A percentile compares a stretch with the other conserved stretches of the same genome.
Evolutionary conservation across 2,797 vertebrate species (phyloP).

Genomic region (Alca torda): DNA sequence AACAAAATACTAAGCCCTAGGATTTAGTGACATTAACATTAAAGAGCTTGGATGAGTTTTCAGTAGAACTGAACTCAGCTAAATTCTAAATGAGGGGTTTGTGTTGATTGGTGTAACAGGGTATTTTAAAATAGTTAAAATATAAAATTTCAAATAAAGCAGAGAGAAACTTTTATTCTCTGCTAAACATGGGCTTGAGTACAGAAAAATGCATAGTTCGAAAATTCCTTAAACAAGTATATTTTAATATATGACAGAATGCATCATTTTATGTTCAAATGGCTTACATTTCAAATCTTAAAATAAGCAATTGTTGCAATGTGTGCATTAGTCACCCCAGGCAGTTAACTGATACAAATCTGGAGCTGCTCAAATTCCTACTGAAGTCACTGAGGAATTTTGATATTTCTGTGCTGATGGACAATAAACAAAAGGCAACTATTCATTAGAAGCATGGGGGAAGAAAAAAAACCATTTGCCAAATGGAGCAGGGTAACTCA

Average conservation of each 20-base stretch:
- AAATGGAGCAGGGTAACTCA: background rate
- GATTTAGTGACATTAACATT: background rate
- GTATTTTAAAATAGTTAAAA: background rate
- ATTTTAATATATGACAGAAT: background rate
- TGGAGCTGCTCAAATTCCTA: background rate
- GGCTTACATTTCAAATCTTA: background rate
- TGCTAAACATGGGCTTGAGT: background rate
- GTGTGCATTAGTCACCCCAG: background rate
- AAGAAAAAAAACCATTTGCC: background rate
- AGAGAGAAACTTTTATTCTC: background rate
- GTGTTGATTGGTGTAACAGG: background rate
- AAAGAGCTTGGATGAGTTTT: background rate
- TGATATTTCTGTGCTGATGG: background rate
- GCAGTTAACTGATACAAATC: background rate
- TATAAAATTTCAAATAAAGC: background rate
- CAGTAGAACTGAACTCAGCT: background rate
- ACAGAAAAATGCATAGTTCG: background rate
- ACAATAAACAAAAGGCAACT: slow-evolving; percentile 36
- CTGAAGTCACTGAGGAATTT: slow-evolving; percentile 24
- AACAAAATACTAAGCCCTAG: background rate
- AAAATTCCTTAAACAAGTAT: background rate
- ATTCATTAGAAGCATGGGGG: background rate
- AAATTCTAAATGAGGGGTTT: background rate
- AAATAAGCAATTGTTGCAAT: background rate
- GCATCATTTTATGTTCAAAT: background rate